phyloP scores from a whole-genome alignment of 2,797 vertebrate genomes.

The Silurus aristotelis region DNA sequence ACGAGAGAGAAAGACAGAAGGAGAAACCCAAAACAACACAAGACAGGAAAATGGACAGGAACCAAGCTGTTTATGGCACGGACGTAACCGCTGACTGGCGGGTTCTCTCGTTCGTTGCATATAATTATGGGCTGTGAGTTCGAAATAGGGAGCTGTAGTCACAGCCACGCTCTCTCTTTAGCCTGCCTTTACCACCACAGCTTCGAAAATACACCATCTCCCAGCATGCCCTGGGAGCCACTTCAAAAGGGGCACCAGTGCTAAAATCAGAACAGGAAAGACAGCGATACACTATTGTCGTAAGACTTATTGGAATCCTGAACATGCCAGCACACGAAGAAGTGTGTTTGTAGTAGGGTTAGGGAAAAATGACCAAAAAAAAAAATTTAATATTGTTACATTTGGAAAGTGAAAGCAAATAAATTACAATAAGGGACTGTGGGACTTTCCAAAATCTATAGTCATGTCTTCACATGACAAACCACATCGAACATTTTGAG shows the following conservation, averaged over 20 bases:
- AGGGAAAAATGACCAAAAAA: neutral
- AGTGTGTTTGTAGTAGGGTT: neutral
- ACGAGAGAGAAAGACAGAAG: slow-evolving; percentile 55
- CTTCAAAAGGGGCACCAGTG: slow-evolving; percentile 34
- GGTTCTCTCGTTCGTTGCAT: slow-evolving; percentile 51
- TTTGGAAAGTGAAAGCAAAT: slow-evolving; percentile 26
- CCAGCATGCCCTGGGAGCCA: slow-evolving; percentile 39
- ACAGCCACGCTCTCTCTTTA: slow-evolving; percentile 46
- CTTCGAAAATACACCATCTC: slow-evolving; percentile 47
- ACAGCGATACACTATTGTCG: neutral
- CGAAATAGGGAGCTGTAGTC: slow-evolving; percentile 46
- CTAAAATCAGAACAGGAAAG: slow-evolving; percentile 1
- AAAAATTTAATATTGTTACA: neutral
- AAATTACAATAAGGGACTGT: neutral
- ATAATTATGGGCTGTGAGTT: slow-evolving; percentile 53
- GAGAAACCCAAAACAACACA: slow-evolving; percentile 30
- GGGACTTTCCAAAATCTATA: slow-evolving; percentile 30
- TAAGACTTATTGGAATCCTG: slow-evolving; percentile 3
- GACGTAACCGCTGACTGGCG: slow-evolving; percentile 39
- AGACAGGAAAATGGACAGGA: slow-evolving; percentile 34
- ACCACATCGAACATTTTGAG: slow-evolving; percentile 31
- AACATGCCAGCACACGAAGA: neutral
- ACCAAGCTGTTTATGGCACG: slow-evolving; percentile 36
- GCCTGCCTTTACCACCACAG: slow-evolving; percentile 37
- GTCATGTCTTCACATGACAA: slow-evolving; percentile 7